Conservation (phyloP, 2,888 invertebrate species). For the Pollenia griseotomentosa region DNA sequence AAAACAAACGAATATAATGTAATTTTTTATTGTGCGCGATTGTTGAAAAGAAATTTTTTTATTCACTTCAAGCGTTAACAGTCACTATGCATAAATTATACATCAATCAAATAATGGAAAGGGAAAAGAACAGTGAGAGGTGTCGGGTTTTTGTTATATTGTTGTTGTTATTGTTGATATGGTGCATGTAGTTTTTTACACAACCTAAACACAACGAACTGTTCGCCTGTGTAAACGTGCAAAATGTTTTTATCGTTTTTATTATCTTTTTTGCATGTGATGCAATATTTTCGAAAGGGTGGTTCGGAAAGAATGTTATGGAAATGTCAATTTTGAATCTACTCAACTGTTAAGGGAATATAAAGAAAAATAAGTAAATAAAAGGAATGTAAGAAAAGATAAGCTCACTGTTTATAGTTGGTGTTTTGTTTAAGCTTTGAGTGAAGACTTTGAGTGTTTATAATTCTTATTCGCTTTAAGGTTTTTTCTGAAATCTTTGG, state of each 20-base stretch:
- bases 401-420: no score
- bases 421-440: no score
- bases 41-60: neutral
- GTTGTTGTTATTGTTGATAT: neutral
- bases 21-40: slow-evolving; percentile 20
- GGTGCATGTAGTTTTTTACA: neutral
- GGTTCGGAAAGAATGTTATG: neutral
- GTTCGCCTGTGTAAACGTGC: slow-evolving; percentile 10
- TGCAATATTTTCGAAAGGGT: slow-evolving; percentile 29
- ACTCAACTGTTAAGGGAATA: no score
- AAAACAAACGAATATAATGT: slow-evolving; percentile 40
- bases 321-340: no score
- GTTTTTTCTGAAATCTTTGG: no score
- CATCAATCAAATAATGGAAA: slow-evolving; percentile 60
- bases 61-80: slow-evolving; percentile 56
- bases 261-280: neutral
- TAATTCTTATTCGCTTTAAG: no score
- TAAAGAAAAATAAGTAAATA: no score
- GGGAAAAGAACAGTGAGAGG: neutral
- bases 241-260: slow-evolving; percentile 32
- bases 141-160: slow-evolving; percentile 25
- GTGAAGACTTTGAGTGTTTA: no score
- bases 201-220: slow-evolving; percentile 27
- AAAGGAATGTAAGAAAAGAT: no score
- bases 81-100: slow-evolving; percentile 64